Base-by-base conservation (phyloP, 2,797 vertebrate species). In the Oreochromis mossambicus region DNA sequence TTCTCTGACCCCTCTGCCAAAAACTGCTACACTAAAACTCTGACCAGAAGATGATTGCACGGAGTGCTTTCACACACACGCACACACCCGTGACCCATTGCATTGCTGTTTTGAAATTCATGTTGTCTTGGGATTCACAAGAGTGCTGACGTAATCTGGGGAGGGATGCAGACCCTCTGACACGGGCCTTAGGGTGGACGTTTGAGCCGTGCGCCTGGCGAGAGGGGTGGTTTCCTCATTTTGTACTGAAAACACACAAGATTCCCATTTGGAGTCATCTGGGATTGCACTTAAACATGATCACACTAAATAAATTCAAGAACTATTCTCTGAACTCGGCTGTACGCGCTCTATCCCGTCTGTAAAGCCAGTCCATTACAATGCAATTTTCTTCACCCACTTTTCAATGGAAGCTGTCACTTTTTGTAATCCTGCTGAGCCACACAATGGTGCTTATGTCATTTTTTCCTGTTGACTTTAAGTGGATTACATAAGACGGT, bases 51-150 rank as follows among this genome's bases (percentile, higher is more conserved):
- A 86, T 13, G 82, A 85, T 85, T 54, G 34, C 14, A 24, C 48
- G 1, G 73, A 70, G 80, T 12, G 32, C 41, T 51, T 51, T 10
- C 21, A 80, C 91, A 82, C 92, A 82, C 41, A 29, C 15, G 1
- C 36, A 83, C 89, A 83, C 89, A 82, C 36, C 66, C 66, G 17
- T 78, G 83, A 88, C 89, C 88, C n/a, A 12, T 11, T 58, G 21
- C 86, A 54, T 52, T 48, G 83, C 77, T 89, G 79, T 90, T 89
- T 78, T 77, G 80, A 29, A 6, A 43, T 34, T 66, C 10, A 4
- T 7, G 91, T 93, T 88, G 92, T 87, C 91, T 90, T 77, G 91
- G 89, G 86, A 88, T 81, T 83, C 86, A 88, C 87, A 89, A 89
- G 90, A 91, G 50, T 5, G 38, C 76, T 94, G 93, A 95, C 85